Evolutionary conservation across 2,888 invertebrate species (phyloP).

Genomic region (Apotomis capreana): DNA sequence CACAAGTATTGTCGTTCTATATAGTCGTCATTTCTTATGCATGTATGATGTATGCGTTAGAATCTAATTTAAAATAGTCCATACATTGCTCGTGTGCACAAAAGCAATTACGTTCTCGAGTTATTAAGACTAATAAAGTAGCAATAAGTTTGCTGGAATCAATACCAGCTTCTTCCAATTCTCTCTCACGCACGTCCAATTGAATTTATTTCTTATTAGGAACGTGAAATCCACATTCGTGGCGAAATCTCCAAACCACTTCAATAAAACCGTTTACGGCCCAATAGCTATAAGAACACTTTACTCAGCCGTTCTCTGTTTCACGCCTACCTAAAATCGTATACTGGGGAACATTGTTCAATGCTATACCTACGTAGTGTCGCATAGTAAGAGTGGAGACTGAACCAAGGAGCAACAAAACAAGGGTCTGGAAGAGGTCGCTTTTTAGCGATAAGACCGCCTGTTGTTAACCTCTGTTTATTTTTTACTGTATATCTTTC

Average conservation of each 20-base stretch:
- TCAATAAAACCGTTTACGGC: slow-evolving; percentile 39
- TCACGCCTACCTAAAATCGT: slow-evolving; percentile 16
- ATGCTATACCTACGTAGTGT: no score
- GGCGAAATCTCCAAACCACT: slow-evolving; percentile 32
- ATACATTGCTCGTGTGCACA: background rate
- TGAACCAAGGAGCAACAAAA: no score
- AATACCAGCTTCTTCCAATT: slow-evolving; percentile 2
- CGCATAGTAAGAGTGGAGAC: no score
- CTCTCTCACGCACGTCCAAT: background rate
- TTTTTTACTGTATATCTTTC: no score
- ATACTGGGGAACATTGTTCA: background rate
- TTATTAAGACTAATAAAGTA: slow-evolving; percentile 12
- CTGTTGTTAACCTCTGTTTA: no score
- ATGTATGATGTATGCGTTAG: background rate
- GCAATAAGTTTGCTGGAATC: slow-evolving; percentile 10
- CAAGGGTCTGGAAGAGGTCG: no score
- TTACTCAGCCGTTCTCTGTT: slow-evolving; percentile 28
- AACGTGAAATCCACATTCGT: slow-evolving; percentile 20
- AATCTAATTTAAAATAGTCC: background rate
- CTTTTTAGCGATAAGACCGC: no score
- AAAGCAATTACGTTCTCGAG: background rate
- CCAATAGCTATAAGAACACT: slow-evolving; percentile 29
- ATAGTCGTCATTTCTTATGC: no score
- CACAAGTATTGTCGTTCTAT: no score
- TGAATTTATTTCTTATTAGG: slow-evolving; percentile 29